phyloP scores from a whole-genome alignment of 1,140 invertebrate genomes.

The Drosophila pseudoobscura region DNA sequence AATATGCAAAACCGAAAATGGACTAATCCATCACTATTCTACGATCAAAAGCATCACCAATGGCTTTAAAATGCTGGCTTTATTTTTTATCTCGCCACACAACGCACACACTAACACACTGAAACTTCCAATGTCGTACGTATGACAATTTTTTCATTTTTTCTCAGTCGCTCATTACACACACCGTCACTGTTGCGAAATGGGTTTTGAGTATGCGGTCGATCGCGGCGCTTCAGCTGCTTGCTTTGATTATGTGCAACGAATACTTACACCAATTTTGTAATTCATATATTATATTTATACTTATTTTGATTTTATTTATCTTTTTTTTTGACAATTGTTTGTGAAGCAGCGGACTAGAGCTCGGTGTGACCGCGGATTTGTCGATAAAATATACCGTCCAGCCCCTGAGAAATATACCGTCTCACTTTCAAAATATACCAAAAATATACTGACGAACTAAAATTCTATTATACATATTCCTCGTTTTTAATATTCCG shows the following conservation, averaged over 20 bases:
- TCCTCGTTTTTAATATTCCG: no score
- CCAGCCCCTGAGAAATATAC: no score
- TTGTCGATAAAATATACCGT: no score
- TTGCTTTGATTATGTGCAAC: constrained; percentile 30
- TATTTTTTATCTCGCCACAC: constrained; percentile 46
- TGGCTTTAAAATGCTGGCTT: constrained; percentile 28
- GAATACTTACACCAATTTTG: constrained; percentile 60
- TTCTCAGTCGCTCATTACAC: constrained; percentile 50
- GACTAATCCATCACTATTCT: constrained; percentile 36
- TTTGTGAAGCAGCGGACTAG: constrained; percentile 52
- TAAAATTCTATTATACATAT: no score
- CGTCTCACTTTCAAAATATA: no score
- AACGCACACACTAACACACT: constrained; percentile 61
- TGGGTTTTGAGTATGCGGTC: background rate
- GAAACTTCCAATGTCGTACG: constrained; percentile 29
- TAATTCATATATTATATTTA: constrained; percentile 48
- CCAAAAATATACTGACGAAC: no score
- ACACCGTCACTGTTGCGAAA: constrained; percentile 46
- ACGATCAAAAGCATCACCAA: constrained; percentile 17
- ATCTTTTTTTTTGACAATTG: constrained; percentile 44
- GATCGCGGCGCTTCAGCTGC: constrained; percentile 1
- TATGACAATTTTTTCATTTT: constrained; percentile 62
- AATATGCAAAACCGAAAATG: constrained; percentile 68
- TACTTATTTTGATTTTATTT: constrained; percentile 43
- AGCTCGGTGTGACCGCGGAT: constrained; percentile 10